Conservation (phyloP, 1,140 invertebrate genomes). For the Lasioglossum albipes region DNA sequence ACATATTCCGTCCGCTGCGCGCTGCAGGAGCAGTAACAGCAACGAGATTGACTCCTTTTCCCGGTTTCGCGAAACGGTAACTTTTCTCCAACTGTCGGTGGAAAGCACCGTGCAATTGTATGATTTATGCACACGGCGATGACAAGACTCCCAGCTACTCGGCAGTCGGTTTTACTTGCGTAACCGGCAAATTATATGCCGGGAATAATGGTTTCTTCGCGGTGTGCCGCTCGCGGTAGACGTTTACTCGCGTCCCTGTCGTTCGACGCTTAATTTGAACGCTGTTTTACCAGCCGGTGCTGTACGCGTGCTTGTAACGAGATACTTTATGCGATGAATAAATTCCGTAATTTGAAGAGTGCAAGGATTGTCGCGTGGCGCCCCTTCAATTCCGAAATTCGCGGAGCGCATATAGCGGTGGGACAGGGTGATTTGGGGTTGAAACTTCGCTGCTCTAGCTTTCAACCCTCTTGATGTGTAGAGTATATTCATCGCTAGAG, state of each 20-base stretch:
- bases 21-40: no score
- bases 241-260: constrained; percentile 17
- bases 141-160: constrained; percentile 30
- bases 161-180: constrained; percentile 23
- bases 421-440: no score
- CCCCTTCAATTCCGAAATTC: not conserved
- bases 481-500: no score
- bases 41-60: not conserved
- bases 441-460: no score
- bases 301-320: constrained; percentile 2
- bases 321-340: constrained; percentile 19
- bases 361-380: not conserved
- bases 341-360: constrained; percentile 8
- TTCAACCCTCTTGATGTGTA: no score
- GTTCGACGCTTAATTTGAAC: constrained; percentile 28
- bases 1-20: not conserved
- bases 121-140: constrained; percentile 35
- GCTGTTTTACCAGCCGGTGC: not conserved
- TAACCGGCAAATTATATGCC: constrained; percentile 46
- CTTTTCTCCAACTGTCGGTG: constrained; percentile 2
- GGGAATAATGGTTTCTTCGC: constrained; percentile 40
- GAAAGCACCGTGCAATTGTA: constrained; percentile 30
- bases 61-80: not conserved
- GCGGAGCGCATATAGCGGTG: no score
- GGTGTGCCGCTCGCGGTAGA: constrained; percentile 22